Evolutionary conservation across 1,140 invertebrate genomes (phyloP).

Genomic region (Planococcus citri): DNA sequence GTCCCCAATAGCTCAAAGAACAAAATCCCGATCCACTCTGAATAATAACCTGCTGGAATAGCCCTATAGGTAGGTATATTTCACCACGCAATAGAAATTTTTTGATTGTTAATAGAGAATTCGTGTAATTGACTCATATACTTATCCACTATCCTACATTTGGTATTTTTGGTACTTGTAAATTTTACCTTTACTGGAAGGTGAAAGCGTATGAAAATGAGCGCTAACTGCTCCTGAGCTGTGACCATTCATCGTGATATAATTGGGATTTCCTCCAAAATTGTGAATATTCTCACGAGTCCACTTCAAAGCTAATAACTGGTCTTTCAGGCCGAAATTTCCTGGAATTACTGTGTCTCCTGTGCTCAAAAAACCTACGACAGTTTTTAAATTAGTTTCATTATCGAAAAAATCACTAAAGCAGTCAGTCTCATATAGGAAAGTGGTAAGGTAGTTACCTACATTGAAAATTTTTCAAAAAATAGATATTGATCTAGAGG

Average conservation of each 20-base stretch:
- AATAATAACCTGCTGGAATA: conserved; percentile 34
- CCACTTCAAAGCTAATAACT: conserved; percentile 35
- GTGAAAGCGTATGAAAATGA: conserved; percentile 30
- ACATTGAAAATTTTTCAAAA: no score
- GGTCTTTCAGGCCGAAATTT: conserved; percentile 51
- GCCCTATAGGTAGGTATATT: conserved; percentile 29
- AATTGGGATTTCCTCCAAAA: conserved; percentile 36
- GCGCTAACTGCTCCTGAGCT: conserved; percentile 34
- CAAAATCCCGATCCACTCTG: conserved; percentile 37
- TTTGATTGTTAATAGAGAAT: no score
- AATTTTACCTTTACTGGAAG: not conserved
- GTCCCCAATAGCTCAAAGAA: conserved; percentile 33
- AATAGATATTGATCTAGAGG: no score
- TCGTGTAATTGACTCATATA: no score
- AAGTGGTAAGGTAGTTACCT: no score
- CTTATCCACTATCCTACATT: no score
- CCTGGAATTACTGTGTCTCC: conserved; percentile 46
- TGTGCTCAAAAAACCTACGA: conserved; percentile 39
- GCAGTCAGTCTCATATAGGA: no score
- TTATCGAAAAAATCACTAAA: no score
- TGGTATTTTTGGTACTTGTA: no score
- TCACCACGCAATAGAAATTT: no score
- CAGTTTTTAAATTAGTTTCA: no score
- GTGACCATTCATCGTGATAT: conserved; percentile 37
- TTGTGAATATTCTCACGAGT: conserved; percentile 34